Evolutionary conservation across 2,113 vertebrate species (phyloP).

Genomic region (Acrocephalus arundinaceus): DNA sequence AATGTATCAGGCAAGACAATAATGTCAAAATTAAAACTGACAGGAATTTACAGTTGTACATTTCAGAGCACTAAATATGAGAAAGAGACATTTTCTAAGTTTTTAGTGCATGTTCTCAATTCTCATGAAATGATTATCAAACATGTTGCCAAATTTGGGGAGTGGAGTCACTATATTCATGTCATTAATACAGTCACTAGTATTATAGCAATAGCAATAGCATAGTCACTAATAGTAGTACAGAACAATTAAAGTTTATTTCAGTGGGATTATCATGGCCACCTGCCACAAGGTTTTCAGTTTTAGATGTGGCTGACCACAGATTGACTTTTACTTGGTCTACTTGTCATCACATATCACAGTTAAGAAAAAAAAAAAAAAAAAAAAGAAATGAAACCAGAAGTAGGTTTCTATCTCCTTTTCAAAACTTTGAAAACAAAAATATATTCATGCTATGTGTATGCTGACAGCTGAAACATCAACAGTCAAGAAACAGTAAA

Average conservation of each 20-base stretch:
- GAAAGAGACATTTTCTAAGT: not conserved
- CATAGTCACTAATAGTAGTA: not conserved
- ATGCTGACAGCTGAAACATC: constrained; percentile 45
- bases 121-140: not conserved
- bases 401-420: not conserved
- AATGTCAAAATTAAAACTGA: not conserved
- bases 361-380: not conserved
- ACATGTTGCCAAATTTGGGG: not conserved
- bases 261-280: not conserved
- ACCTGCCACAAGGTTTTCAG: not conserved
- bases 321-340: constrained; percentile 61
- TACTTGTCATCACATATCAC: constrained; percentile 56
- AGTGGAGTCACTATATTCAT: not conserved
- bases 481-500: constrained; percentile 15
- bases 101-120: not conserved
- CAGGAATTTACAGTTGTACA: not conserved
- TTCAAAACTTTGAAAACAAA: constrained; percentile 9
- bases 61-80: not conserved
- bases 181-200: not conserved
- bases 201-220: not conserved
- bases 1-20: not conserved
- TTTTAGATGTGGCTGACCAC: constrained; percentile 39
- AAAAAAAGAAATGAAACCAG: not conserved
- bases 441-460: not conserved
- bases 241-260: not conserved